Evolutionary conservation across 2,113 vertebrate species (phyloP).

Genomic region (Clarias macrocephalus): DNA sequence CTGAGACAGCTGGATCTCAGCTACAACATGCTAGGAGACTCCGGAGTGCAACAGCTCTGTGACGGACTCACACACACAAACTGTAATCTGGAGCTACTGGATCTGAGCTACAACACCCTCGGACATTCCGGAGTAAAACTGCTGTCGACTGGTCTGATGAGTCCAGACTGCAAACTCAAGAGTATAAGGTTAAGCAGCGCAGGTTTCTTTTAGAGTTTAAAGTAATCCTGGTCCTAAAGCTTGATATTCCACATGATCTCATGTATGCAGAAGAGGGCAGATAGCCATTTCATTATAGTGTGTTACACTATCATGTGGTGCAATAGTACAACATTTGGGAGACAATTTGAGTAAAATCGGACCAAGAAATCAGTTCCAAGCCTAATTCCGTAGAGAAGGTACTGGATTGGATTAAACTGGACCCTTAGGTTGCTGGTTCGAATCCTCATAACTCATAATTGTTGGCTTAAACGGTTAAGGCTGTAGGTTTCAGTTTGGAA

Average conservation of each 20-base stretch:
- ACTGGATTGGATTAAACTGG: not conserved
- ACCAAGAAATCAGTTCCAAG: not conserved
- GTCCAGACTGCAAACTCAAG: constrained; percentile 32
- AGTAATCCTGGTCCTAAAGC: not conserved
- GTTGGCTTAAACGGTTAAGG: too few relatives aligned
- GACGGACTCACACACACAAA: constrained; percentile 34
- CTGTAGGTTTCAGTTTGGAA: too few relatives aligned
- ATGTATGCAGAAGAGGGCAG: not conserved
- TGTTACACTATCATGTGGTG: not conserved
- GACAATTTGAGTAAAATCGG: not conserved
- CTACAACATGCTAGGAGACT: constrained; percentile 32
- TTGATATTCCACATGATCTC: not conserved
- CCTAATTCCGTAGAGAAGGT: not conserved
- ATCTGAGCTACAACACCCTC: constrained; percentile 41
- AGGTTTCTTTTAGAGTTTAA: not conserved
- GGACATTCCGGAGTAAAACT: constrained; percentile 31
- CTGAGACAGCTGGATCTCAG: constrained; percentile 33
- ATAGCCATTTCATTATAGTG: not conserved
- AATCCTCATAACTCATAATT: too few relatives aligned
- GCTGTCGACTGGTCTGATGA: constrained; percentile 12
- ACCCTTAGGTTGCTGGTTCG: too few relatives aligned
- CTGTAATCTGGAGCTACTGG: constrained; percentile 34
- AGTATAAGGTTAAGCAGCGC: constrained; percentile 26
- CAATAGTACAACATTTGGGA: not conserved
- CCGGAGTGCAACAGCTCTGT: constrained; percentile 20